A percentile compares a stretch with the other conserved stretches of the same genome.
Evolutionary conservation across 2,113 vertebrate genomes (phyloP).

Genomic region (Onychorhynchus coronatus): DNA sequence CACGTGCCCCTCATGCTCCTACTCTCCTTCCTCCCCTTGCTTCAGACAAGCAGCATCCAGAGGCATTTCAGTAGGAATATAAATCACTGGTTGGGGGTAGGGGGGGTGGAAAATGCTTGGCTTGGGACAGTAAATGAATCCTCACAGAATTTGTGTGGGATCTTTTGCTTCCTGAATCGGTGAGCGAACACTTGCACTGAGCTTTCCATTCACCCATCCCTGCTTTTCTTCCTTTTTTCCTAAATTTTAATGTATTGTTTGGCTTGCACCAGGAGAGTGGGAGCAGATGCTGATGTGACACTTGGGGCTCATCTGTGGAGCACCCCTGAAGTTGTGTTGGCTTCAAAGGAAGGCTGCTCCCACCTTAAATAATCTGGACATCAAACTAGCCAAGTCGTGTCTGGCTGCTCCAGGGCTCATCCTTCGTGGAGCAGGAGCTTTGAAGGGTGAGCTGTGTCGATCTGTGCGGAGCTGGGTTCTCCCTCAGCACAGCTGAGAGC

Average conservation of each 20-base stretch:
- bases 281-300: neutral
- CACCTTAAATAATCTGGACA: neutral
- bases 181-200: neutral
- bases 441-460: neutral
- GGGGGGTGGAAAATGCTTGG: fast-evolving
- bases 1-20: neutral
- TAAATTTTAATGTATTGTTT: neutral
- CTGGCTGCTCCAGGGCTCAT: neutral
- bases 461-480: neutral
- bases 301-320: neutral
- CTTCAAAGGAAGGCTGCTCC: neutral
- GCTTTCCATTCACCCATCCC: neutral
- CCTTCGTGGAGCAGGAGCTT: neutral
- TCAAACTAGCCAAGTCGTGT: neutral
- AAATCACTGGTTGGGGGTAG: neutral
- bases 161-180: neutral
- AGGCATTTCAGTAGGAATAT: neutral
- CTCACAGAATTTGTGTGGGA: neutral
- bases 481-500: no score
- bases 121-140: neutral
- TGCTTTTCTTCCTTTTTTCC: neutral
- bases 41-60: neutral
- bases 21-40: neutral
- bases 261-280: neutral
- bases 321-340: neutral